Base-by-base conservation (phyloP, 2,113 vertebrate species). In the Sphyrna mokarran region DNA sequence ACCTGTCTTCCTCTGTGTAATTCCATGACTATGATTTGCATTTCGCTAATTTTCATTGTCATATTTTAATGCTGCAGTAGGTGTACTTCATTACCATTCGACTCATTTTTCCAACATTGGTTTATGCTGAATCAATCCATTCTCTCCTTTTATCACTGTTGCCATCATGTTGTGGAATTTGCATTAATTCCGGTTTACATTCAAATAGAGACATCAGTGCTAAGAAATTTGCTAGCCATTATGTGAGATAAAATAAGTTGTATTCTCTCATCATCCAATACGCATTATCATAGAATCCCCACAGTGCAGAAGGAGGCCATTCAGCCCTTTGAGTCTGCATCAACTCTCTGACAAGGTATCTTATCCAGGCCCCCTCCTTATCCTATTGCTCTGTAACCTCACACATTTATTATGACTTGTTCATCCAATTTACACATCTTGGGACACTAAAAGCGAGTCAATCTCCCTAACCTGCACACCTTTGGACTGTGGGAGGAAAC, bases 171-270 rank as follows among this genome's bases (percentile, higher is more conserved):
- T 89, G 29, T 93, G n/a, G 61, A 93, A 93, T 22, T 93, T 66
- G 33, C 89, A 68, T 93, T 18, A 93, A 93, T 93, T 68, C 61
- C 37, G 61, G 20, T 18, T 37, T 8, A 37, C 61, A 93, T 93
- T 93, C 61, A 66, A 93, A 93, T n/a, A 68, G 89, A 37, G 16
- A 66, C 33, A 37, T 91, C 58, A 91, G 66, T 91, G 14, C 58
- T 37, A 66, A 93, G 89, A 40, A 93, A n/a, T 16, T 93, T 93
- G 89, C 20, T 90, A 61, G 54, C 61, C 16, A 93, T 93, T 93
- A 93, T 66, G 61, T 93, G 33, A 93, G 33, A 37, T 68, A 3
- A n/a, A 93, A n/a, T 66, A 93, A 61, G 61, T 66, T 68, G 18
- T 37, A 93, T 93, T 68, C 33, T 66, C 61, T 93, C 33, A 68